Conservation (phyloP, 2,797 vertebrate genomes). For the Acipenser oxyrinchus region DNA sequence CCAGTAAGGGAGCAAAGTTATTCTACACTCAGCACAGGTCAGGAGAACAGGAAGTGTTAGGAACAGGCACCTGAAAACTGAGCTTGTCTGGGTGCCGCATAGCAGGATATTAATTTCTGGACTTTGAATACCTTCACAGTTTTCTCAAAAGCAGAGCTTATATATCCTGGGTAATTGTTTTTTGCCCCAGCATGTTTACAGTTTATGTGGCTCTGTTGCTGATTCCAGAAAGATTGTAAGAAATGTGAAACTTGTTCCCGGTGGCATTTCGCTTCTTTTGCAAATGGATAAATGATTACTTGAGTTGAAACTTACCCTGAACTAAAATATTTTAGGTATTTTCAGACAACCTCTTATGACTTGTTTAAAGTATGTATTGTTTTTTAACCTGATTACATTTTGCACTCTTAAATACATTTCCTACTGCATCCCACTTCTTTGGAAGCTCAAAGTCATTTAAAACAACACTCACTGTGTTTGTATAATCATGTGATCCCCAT, state of each 20-base stretch:
- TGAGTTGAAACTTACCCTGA: constrained; percentile 22
- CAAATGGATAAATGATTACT: constrained; percentile 32
- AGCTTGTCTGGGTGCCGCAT: background rate
- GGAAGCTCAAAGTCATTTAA: no score
- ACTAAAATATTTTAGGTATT: no score
- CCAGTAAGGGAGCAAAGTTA: no score
- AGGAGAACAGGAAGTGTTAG: constrained; percentile 10
- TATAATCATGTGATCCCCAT: no score
- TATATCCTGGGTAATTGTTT: constrained; percentile 21
- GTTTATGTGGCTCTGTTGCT: constrained; percentile 33
- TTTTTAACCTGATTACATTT: no score
- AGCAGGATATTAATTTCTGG: constrained; percentile 33
- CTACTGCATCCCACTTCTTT: no score
- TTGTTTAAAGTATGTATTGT: no score
- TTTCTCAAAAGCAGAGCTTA: constrained; percentile 32
- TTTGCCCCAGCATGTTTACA: constrained; percentile 33
- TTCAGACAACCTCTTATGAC: no score
- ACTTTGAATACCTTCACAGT: constrained; percentile 30
- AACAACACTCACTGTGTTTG: no score
- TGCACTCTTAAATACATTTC: no score
- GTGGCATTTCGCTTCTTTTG: constrained; percentile 30
- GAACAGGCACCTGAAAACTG: no score
- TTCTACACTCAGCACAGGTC: no score
- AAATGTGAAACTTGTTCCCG: constrained; percentile 45
- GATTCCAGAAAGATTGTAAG: constrained; percentile 35